Evolutionary conservation across 2,797 vertebrate species (phyloP).

Genomic region (Jordanella pulchra): DNA sequence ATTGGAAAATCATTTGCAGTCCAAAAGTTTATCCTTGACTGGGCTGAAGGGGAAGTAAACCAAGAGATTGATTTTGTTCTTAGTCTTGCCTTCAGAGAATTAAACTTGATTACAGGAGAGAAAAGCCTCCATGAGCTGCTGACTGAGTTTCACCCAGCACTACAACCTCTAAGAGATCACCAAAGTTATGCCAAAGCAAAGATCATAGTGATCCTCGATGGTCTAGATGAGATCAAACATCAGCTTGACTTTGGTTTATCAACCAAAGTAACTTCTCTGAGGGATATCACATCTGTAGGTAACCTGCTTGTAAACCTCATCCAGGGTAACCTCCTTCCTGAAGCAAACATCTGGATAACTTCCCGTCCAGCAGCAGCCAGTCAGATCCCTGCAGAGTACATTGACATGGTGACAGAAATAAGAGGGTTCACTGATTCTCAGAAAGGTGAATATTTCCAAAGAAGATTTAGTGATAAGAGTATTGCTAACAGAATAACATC

Average conservation of each 20-base stretch:
- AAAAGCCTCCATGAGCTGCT: constrained; percentile 44
- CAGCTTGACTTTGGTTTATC: constrained; percentile 29
- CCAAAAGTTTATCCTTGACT: constrained; percentile 61
- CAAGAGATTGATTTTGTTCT: constrained; percentile 46
- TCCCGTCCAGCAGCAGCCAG: constrained; percentile 51
- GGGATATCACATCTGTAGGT: constrained; percentile 11
- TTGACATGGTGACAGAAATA: constrained; percentile 57
- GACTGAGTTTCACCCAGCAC: constrained; percentile 26
- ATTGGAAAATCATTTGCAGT: constrained; percentile 67
- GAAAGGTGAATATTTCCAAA: constrained; percentile 52
- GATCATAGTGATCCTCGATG: constrained; percentile 52
- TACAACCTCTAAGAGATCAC: accelerated
- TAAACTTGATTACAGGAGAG: constrained; percentile 32
- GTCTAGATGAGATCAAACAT: constrained; percentile 63
- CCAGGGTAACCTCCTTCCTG: constrained; percentile 50
- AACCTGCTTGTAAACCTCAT: constrained; percentile 55
- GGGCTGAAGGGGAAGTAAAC: constrained; percentile 44
- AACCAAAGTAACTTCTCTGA: constrained; percentile 15
- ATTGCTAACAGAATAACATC: constrained; percentile 28
- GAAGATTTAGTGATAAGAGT: neutral
- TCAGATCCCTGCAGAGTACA: constrained; percentile 47
- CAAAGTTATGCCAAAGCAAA: constrained; percentile 1
- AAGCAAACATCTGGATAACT: constrained; percentile 54
- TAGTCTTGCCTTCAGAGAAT: constrained; percentile 43
- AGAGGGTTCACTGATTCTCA: constrained; percentile 50